phyloP scores from a whole-genome alignment of 2,113 vertebrate genomes.

The rabbit (Oryctolagus cuniculus) region DNA sequence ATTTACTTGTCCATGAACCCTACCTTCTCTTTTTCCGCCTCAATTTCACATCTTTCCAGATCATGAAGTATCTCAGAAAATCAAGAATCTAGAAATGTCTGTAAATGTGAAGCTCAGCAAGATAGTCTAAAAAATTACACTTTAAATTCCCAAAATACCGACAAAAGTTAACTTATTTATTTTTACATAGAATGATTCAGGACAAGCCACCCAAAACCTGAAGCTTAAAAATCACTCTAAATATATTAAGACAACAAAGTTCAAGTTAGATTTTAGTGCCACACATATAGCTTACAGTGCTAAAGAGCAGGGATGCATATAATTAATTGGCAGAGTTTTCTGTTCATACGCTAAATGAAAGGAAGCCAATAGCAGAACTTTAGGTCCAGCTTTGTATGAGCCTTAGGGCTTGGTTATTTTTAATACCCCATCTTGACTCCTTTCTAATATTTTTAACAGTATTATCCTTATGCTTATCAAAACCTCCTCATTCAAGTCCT shows the following conservation, averaged over 20 bases:
- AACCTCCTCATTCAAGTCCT: slow-evolving; percentile 48
- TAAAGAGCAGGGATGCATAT: background rate
- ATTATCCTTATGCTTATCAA: slow-evolving; percentile 33
- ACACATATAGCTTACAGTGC: slow-evolving; percentile 24
- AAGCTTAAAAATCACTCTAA: background rate
- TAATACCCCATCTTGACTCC: slow-evolving; percentile 7
- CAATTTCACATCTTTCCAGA: slow-evolving; percentile 34
- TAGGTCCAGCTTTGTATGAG: background rate
- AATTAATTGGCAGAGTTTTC: background rate
- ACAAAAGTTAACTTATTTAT: background rate
- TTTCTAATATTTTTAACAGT: slow-evolving; percentile 57
- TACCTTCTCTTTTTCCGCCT: background rate
- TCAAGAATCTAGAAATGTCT: slow-evolving; percentile 1
- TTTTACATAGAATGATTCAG: background rate
- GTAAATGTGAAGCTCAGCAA: background rate
- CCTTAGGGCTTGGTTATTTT: background rate
- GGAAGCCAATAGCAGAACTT: slow-evolving; percentile 55
- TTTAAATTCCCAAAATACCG: slow-evolving; percentile 27
- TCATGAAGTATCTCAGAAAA: slow-evolving; percentile 26
- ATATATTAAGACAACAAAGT: slow-evolving; percentile 52
- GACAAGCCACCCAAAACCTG: background rate
- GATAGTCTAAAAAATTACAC: background rate
- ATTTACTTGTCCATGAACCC: background rate
- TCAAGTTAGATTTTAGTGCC: background rate
- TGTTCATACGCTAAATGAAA: background rate